Percentiles rank a stretch among this genome's conserved stretches.
These are phyloP conservation scores for Cyanoliseus patagonus DNA, from an alignment of 2,113 vertebrate species.

Conservation along the genomic window DNA sequence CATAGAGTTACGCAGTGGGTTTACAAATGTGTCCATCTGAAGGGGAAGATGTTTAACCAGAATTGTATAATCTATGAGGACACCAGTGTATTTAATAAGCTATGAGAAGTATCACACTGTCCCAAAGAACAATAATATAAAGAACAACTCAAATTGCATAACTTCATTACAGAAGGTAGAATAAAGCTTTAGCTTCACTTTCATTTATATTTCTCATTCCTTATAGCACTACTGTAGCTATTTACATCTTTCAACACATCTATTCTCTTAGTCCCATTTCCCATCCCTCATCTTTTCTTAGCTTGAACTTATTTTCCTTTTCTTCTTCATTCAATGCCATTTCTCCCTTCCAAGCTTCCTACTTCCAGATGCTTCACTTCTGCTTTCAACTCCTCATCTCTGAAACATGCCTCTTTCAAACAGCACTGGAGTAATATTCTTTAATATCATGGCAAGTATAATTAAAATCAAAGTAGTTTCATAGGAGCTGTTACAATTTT, in stretches of 20 bases:
- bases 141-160: not conserved
- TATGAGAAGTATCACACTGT: slow-evolving; percentile 24
- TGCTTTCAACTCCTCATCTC: not conserved
- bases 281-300: not conserved
- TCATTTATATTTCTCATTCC: not conserved
- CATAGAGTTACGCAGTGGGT: slow-evolving; percentile 98
- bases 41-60: slow-evolving; percentile 71
- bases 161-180: not conserved
- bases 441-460: not conserved
- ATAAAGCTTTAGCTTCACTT: not conserved
- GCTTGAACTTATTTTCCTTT: not conserved
- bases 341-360: not conserved
- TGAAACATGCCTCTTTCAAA: not conserved
- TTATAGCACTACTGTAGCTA: not conserved
- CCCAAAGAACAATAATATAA: not conserved
- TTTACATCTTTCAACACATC: not conserved
- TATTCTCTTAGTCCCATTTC: not conserved
- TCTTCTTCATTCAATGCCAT: not conserved
- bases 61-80: slow-evolving; percentile 59
- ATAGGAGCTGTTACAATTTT: not conserved
- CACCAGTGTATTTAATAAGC: slow-evolving; percentile 9
- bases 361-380: not conserved
- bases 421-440: not conserved
- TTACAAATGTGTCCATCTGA: slow-evolving; percentile 99
- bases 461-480: not conserved